Percentiles rank a stretch among this genome's conserved stretches.
These are phyloP conservation scores for Polymixis lichenea DNA, from an alignment of 2,888 invertebrate species.

Conservation along the genomic window DNA sequence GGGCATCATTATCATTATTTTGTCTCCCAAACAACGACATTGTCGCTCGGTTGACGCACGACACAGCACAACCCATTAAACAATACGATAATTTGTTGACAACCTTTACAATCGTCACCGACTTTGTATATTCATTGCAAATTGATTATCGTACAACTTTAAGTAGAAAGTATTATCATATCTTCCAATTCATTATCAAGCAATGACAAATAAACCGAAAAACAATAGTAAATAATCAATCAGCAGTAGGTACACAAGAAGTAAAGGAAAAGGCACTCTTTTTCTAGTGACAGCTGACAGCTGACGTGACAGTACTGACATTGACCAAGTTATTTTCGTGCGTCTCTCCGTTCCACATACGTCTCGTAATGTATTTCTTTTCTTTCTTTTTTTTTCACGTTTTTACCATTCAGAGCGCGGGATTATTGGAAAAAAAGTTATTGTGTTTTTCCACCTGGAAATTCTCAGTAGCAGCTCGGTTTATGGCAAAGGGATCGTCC, in stretches of 20 bases:
- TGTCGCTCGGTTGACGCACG: conserved; percentile 81
- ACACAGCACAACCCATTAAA: conserved; percentile 88
- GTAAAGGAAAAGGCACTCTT: conserved; percentile 1
- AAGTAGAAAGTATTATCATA: conserved; percentile 27
- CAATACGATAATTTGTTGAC: conserved; percentile 59
- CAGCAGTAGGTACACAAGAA: conserved; percentile 26
- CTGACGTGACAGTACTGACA: conserved; percentile 15
- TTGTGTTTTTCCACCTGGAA: no score
- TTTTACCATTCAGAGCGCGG: not conserved
- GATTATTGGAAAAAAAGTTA: not conserved
- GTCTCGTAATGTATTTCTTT: no score
- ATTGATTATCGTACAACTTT: conserved; percentile 37
- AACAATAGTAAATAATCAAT: conserved; percentile 57
- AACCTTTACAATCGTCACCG: conserved; percentile 72
- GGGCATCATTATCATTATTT: conserved; percentile 74
- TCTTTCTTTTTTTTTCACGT: no score
- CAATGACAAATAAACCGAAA: conserved; percentile 42
- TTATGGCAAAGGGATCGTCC: no score
- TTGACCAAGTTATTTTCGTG: not conserved
- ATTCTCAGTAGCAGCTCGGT: no score
- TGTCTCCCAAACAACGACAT: conserved; percentile 87
- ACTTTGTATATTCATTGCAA: conserved; percentile 69
- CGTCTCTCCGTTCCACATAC: not conserved
- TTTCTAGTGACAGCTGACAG: conserved; percentile 37
- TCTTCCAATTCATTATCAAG: conserved; percentile 31